Conservation (phyloP, 2,797 vertebrate genomes). For the Helicolenus hilgendorfi region DNA sequence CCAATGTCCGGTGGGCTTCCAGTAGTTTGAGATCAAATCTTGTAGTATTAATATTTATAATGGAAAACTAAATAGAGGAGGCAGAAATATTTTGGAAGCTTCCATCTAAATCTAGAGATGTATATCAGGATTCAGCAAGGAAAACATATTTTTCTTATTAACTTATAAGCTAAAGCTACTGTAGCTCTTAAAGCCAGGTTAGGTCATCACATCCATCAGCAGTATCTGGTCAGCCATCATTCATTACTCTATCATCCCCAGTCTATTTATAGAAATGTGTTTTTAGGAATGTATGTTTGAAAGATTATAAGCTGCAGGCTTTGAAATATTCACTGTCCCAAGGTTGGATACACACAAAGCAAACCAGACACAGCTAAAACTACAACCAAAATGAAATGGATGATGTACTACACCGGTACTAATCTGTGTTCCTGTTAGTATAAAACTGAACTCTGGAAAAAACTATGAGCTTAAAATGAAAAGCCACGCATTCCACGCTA, state of each 20-base stretch:
- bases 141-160: not conserved
- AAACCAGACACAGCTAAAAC: conserved; percentile 67
- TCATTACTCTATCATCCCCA: not conserved
- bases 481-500: conserved; percentile 84
- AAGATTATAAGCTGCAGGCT: conserved; percentile 31
- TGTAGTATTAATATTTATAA: conserved; percentile 7
- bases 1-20: not conserved
- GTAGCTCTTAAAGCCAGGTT: not conserved
- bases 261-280: conserved; percentile 8
- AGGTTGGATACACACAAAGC: conserved; percentile 41
- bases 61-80: conserved; percentile 11
- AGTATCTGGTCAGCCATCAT: not conserved
- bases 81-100: not conserved
- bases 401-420: conserved; percentile 62
- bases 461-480: conserved; percentile 72
- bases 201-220: conserved; percentile 3
- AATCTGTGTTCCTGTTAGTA: conserved; percentile 82
- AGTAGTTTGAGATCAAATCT: conserved; percentile 19
- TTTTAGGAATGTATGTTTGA: not conserved
- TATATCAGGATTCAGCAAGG: not conserved
- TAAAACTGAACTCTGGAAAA: conserved; percentile 75
- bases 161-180: not conserved
- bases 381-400: conserved; percentile 63
- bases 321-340: conserved; percentile 33
- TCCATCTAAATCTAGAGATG: conserved; percentile 1